phyloP scores from a whole-genome alignment of 2,888 invertebrate genomes.

The Melieria omissa region DNA sequence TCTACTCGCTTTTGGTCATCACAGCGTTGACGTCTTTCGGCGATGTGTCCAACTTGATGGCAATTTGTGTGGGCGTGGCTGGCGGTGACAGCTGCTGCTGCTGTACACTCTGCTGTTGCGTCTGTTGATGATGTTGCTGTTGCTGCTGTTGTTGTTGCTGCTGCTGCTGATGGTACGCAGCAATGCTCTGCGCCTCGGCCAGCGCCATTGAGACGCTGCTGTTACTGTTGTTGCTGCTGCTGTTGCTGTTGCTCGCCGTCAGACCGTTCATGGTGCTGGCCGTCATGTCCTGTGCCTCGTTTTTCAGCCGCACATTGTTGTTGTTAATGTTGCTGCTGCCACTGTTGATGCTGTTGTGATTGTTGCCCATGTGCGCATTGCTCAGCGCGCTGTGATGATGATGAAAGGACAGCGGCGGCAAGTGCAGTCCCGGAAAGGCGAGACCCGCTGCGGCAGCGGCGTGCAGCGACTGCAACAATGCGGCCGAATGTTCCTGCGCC shows the following conservation, averaged over 20 bases:
- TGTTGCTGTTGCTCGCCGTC: slow-evolving; percentile 47
- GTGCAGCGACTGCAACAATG: slow-evolving; percentile 80
- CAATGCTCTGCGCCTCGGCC: slow-evolving; percentile 25
- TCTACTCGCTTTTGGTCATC: slow-evolving; percentile 49
- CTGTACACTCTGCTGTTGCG: slow-evolving; percentile 34
- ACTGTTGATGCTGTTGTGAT: slow-evolving; percentile 57
- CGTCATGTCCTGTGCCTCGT: slow-evolving; percentile 66
- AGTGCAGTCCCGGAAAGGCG: slow-evolving; percentile 68
- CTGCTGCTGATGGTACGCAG: slow-evolving; percentile 48
- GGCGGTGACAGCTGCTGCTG: slow-evolving; percentile 55
- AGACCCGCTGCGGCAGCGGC: slow-evolving; percentile 68
- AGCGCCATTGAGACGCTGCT: slow-evolving; percentile 37
- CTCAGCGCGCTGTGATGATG: slow-evolving; percentile 59
- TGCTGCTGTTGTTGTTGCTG: slow-evolving; percentile 44
- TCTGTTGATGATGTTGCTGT: slow-evolving; percentile 47
- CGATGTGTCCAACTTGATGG: slow-evolving; percentile 27
- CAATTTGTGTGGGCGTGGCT: slow-evolving; percentile 56
- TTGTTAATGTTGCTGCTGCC: slow-evolving; percentile 41
- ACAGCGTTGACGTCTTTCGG: slow-evolving; percentile 6
- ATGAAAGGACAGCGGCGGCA: slow-evolving; percentile 67
- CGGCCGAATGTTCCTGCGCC: slow-evolving; percentile 95
- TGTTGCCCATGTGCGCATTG: slow-evolving; percentile 43
- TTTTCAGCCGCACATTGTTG: slow-evolving; percentile 53
- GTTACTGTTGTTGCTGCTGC: slow-evolving; percentile 15
- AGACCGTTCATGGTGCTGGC: slow-evolving; percentile 64